Percentiles rank a stretch among this genome's conserved stretches.
Conservation (phyloP, 2,888 invertebrate species). For the Omphaloscelis lunosa region DNA sequence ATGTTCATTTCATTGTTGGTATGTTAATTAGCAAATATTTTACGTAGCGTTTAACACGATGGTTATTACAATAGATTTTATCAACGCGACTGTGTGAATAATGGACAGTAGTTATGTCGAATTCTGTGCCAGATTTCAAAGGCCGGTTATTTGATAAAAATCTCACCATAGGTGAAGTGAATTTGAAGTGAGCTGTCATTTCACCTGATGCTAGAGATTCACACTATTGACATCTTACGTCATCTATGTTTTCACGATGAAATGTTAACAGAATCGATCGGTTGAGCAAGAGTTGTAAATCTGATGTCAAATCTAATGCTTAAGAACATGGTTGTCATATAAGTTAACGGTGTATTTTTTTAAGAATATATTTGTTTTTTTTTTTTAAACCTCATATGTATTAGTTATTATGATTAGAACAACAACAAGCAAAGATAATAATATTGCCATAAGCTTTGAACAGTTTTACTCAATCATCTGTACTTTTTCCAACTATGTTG, state of each 20-base stretch:
- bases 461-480: no score
- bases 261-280: background rate
- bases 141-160: background rate
- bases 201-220: background rate
- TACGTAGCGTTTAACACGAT: slow-evolving; percentile 19
- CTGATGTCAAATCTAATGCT: background rate
- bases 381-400: no score
- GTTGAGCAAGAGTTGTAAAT: background rate
- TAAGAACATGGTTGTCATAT: background rate
- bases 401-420: background rate
- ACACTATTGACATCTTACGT: background rate
- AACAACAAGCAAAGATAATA: background rate
- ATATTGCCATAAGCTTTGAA: background rate
- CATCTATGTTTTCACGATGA: background rate
- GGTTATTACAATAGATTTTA: slow-evolving; percentile 20
- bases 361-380: no score
- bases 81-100: slow-evolving; percentile 8
- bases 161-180: background rate
- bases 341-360: background rate
- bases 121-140: background rate
- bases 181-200: background rate
- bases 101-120: background rate
- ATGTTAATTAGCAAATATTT: slow-evolving; percentile 36
- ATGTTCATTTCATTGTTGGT: slow-evolving; percentile 12
- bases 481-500: no score